These are phyloP conservation scores for Pseudochirops corinnae DNA, from an alignment of 2,797 vertebrate genomes.

Conservation along the genomic window DNA sequence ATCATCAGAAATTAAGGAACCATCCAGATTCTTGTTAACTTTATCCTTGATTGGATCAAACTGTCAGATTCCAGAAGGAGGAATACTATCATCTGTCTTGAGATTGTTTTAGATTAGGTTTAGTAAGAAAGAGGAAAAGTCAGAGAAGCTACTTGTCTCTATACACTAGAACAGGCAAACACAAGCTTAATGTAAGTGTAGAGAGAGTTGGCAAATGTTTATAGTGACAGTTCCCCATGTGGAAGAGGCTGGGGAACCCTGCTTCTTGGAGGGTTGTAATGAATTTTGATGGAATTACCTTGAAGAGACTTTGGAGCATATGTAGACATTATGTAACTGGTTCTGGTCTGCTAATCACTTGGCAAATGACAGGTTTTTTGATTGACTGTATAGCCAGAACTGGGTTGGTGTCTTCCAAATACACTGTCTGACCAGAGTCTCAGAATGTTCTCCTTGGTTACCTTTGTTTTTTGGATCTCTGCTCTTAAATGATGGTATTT, in stretches of 20 bases:
- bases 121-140: constrained; percentile 7
- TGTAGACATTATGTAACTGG: background rate
- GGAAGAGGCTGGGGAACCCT: background rate
- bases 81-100: background rate
- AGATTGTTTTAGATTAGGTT: constrained; percentile 41
- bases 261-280: background rate
- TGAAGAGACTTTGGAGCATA: background rate
- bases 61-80: background rate
- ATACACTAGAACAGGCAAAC: background rate
- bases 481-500: background rate
- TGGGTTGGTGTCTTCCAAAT: background rate
- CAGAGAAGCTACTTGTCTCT: background rate
- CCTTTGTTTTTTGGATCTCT: background rate
- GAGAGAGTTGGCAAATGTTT: background rate
- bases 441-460: no score
- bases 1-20: background rate
- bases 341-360: background rate
- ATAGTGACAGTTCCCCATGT: background rate
- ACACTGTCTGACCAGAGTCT: no score
- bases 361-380: background rate
- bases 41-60: constrained; percentile 8
- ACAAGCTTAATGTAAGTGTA: background rate
- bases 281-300: background rate
- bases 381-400: background rate
- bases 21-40: background rate